phyloP scores from a whole-genome alignment of 64 coral and sea anemone genomes.

The Actinia equina region DNA sequence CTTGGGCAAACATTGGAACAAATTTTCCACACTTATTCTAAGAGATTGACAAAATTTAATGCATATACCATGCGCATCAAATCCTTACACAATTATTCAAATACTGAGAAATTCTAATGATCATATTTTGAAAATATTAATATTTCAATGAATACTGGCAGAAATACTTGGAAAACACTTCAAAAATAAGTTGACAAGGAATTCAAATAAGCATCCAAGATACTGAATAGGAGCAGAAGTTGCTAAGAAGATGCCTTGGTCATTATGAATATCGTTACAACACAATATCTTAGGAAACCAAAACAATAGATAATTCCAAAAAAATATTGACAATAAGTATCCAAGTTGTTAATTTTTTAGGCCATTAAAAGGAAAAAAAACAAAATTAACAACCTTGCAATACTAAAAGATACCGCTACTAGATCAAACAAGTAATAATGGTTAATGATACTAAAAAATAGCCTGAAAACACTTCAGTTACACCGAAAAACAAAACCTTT shows the following conservation, averaged over 20 bases:
- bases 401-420: neutral
- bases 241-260: neutral
- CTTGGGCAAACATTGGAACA: too few species aligned
- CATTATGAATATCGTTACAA: neutral
- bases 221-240: neutral
- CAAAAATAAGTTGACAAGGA: neutral
- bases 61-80: too few species aligned
- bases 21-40: too few species aligned
- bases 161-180: neutral
- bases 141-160: neutral
- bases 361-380: neutral
- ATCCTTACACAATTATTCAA: too few species aligned
- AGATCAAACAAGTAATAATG: neutral
- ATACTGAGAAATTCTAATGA: too few species aligned
- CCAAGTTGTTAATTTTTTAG: neutral
- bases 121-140: too few species aligned
- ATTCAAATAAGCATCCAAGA: neutral
- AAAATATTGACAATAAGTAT: neutral
- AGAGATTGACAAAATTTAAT: too few species aligned
- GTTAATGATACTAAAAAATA: neutral
- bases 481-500: neutral
- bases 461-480: neutral
- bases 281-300: neutral
- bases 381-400: neutral
- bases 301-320: neutral